These are phyloP conservation scores for Caloenas nicobarica DNA, from an alignment of 2,113 vertebrate genomes.

Conservation along the genomic window DNA sequence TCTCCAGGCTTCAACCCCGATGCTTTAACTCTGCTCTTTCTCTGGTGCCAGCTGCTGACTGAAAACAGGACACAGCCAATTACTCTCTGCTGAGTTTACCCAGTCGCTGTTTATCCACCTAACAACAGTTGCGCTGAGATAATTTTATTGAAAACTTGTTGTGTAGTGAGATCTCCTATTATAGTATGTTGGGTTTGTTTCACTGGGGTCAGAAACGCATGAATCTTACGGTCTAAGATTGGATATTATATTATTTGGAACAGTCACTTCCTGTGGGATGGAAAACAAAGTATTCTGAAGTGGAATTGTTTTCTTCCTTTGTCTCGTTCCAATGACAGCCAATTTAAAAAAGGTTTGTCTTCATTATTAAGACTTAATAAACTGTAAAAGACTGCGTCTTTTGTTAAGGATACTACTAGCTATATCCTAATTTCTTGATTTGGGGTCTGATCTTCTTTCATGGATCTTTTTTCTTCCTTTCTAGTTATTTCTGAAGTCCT, in stretches of 20 bases:
- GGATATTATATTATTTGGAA: neutral
- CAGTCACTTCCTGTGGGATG: neutral
- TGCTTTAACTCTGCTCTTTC: slow-evolving; percentile 70
- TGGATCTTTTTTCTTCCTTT: neutral
- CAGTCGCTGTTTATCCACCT: slow-evolving; percentile 81
- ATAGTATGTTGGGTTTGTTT: slow-evolving; percentile 32
- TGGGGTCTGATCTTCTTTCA: neutral
- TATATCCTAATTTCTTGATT: neutral
- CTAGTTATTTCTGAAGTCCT: neutral
- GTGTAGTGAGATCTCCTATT: slow-evolving; percentile 26
- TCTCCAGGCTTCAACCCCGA: slow-evolving; percentile 72
- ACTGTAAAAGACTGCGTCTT: neutral
- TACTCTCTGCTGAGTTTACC: slow-evolving; percentile 80
- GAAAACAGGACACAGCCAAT: slow-evolving; percentile 82
- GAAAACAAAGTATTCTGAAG: neutral
- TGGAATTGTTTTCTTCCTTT: slow-evolving; percentile 13
- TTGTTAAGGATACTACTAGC: neutral
- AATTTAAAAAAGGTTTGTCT: neutral
- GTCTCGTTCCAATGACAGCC: neutral
- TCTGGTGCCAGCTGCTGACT: slow-evolving; percentile 73
- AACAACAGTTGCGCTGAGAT: slow-evolving; percentile 55
- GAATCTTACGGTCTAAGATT: neutral
- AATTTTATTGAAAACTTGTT: slow-evolving; percentile 57
- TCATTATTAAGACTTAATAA: neutral
- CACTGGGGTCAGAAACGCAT: slow-evolving; percentile 2